Evolutionary conservation across 1,140 invertebrate genomes (phyloP).

Genomic region (Lepidostoma basale): DNA sequence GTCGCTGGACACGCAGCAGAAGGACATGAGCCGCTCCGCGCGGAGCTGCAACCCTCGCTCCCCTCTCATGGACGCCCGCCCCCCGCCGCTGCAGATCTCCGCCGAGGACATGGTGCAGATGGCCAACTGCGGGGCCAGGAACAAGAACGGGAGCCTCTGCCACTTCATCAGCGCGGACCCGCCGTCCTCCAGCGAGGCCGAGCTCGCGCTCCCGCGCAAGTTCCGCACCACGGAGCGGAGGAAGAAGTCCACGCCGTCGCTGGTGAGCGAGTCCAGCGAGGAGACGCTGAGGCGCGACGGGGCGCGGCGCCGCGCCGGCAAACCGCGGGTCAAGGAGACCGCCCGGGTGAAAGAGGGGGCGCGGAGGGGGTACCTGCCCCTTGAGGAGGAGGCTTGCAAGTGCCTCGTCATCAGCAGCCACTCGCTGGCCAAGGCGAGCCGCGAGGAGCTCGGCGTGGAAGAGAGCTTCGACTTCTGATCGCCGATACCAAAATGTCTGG

Average conservation of each 20-base stretch:
- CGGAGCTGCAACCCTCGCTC: constrained; percentile 30
- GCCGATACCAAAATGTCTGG: neutral
- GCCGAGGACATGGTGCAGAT: constrained; percentile 56
- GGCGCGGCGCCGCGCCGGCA: constrained; percentile 24
- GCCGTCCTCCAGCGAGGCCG: constrained; percentile 34
- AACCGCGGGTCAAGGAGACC: constrained; percentile 27
- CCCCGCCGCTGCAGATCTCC: constrained; percentile 48
- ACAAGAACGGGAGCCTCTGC: constrained; percentile 53
- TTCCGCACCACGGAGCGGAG: constrained; percentile 27
- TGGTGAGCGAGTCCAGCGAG: constrained; percentile 37
- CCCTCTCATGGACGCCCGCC: constrained; percentile 34
- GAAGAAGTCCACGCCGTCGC: constrained; percentile 17
- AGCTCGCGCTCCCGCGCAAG: constrained; percentile 25
- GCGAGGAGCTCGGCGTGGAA: constrained; percentile 41
- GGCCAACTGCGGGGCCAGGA: constrained; percentile 54
- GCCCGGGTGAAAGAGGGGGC: constrained; percentile 7
- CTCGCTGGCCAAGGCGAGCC: constrained; percentile 28
- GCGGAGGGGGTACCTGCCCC: constrained; percentile 21
- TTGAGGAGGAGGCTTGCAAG: constrained; percentile 25
- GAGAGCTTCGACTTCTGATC: constrained; percentile 43
- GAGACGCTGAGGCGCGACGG: constrained; percentile 25
- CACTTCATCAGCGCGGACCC: constrained; percentile 49
- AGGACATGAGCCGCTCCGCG: constrained; percentile 34
- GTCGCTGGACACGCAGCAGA: constrained; percentile 22
- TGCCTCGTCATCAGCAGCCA: constrained; percentile 36